phyloP scores from a whole-genome alignment of 2,797 vertebrate species.

The Macropodus opercularis region DNA sequence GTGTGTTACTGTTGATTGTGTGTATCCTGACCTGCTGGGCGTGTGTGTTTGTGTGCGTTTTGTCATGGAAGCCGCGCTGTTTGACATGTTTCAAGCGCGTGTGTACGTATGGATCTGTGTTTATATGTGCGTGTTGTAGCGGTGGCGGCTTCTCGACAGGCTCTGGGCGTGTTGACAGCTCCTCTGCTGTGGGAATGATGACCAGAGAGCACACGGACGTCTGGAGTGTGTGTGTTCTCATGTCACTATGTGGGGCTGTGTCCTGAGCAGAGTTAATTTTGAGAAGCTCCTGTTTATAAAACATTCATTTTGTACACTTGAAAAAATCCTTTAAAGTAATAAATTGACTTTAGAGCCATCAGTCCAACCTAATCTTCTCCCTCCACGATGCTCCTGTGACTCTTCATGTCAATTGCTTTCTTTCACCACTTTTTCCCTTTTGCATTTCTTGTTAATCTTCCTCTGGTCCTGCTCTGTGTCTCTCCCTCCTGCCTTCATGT shows the following conservation, averaged over 20 bases:
- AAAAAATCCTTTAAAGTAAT: constrained; percentile 44
- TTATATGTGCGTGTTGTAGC: constrained; percentile 51
- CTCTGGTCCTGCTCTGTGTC: neutral
- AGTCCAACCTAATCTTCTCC: constrained; percentile 55
- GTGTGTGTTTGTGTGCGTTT: constrained; percentile 56
- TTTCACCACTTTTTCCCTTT: constrained; percentile 39
- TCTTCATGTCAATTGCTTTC: constrained; percentile 50
- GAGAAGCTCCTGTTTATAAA: constrained; percentile 40
- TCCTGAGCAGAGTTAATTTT: constrained; percentile 37
- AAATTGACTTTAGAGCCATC: constrained; percentile 54
- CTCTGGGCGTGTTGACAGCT: constrained; percentile 71
- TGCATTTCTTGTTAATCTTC: constrained; percentile 13
- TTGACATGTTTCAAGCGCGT: constrained; percentile 60
- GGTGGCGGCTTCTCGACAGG: constrained; percentile 61
- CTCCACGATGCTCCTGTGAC: constrained; percentile 36
- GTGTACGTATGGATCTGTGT: constrained; percentile 50
- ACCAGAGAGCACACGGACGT: constrained; percentile 46
- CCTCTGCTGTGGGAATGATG: constrained; percentile 71
- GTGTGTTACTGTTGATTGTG: constrained; percentile 15
- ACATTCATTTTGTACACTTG: constrained; percentile 51
- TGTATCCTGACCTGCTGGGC: constrained; percentile 31
- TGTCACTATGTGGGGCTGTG: constrained; percentile 20
- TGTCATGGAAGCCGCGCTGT: constrained; percentile 43
- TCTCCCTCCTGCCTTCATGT: constrained; percentile 8
- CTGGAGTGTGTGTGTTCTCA: constrained; percentile 18